These are phyloP conservation scores for Aproaerema taeniolella DNA, from an alignment of 2,888 invertebrate species.

Conservation along the genomic window DNA sequence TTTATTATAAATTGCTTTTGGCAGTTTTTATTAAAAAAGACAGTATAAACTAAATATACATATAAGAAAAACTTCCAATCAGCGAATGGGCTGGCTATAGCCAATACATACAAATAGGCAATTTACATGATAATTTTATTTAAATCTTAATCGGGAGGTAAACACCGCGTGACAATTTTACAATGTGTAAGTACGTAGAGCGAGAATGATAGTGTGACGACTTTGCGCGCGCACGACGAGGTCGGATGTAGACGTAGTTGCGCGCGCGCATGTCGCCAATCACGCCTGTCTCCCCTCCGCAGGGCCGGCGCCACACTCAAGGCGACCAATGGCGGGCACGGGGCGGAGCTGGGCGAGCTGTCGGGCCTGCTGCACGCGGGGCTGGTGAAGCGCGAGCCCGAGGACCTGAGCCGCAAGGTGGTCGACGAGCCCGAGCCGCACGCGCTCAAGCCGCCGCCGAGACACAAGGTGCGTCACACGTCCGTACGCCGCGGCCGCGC, in stretches of 20 bases:
- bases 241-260: constrained; percentile 42
- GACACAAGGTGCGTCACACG: constrained; percentile 81
- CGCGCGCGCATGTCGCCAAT: constrained; percentile 67
- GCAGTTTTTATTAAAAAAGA: neutral
- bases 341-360: constrained; percentile 81
- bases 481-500: constrained; percentile 73
- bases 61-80: neutral
- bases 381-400: constrained; percentile 88
- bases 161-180: constrained; percentile 36
- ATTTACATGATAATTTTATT: constrained; percentile 41
- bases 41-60: neutral
- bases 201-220: constrained; percentile 46
- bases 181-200: constrained; percentile 29
- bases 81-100: neutral
- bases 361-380: constrained; percentile 80
- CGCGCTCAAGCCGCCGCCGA: constrained; percentile 76
- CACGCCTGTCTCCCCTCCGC: constrained; percentile 78
- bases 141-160: constrained; percentile 32
- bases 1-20: too few relatives aligned
- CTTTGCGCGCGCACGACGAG: constrained; percentile 49
- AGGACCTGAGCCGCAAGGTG: constrained; percentile 86
- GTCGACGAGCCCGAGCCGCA: constrained; percentile 78
- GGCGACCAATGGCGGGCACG: constrained; percentile 82
- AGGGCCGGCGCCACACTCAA: constrained; percentile 78
- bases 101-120: constrained; percentile 21